Evolutionary conservation across 2,113 vertebrate genomes (phyloP), one percentile per base, ranked within the genome.

Genomic region (Cephalopterus ornatus): DNA sequence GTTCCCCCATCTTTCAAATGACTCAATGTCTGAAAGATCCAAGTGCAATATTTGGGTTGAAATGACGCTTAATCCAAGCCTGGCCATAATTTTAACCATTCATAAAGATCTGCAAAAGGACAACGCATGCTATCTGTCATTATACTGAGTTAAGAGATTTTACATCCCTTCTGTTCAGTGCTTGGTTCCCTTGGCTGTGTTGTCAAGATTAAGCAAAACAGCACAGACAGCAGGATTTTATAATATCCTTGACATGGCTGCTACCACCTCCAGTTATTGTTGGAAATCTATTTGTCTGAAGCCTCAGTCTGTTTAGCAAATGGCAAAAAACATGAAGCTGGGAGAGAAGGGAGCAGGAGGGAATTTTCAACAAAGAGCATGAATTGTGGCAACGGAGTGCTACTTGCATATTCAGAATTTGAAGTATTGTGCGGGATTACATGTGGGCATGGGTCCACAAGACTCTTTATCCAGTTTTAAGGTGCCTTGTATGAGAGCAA

Each of bases 11-110:
- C 89, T 94, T 94, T 88, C 85, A 80, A 94, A 82, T 77, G 71
- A 95, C 72, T 90, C 46, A 76, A 56, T 71, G 85, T 92, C 96
- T 93, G 81, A 96, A 94, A 77, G 71, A 50, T 50, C 32, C 50
- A 97, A 85, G 93, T 59, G 85, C 28, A 94, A 41, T 76, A 82
- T 97, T 95, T 97, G 91, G 70, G 71, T 91, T 77, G 81, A 96
- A 96, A 83, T 7, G 8, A 49, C 88, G 24, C 62, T 83, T 92
- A 96, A 89, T 88, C 58, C 81, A 95, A 82, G 50, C 44, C 63
- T 55, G 82, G 74, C 58, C 62, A 59, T 91, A 92, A 90, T 75
- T 94, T 80, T n/a, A 80, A 63, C 42, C 7, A 24, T 88, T 86
- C 89, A 82, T 53, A 93, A 89, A 88, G 73, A 91, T 79, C 71